phyloP scores from a whole-genome alignment of 2,797 vertebrate genomes.

The Gadopsis bispinosus region DNA sequence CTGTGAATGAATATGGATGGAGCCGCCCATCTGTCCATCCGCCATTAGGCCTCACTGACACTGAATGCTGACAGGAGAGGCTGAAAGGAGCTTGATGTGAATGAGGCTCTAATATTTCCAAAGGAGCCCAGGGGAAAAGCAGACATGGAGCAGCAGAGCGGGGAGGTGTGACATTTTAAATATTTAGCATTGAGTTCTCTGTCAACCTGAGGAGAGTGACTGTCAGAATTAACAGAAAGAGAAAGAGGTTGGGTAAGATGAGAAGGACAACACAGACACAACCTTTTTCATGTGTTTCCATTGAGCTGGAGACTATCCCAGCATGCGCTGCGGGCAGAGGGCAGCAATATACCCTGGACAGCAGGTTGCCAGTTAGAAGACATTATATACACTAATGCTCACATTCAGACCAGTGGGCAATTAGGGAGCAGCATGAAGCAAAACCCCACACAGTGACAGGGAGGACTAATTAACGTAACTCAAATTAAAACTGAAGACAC shows the following conservation, averaged over 20 bases:
- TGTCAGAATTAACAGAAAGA: constrained; percentile 22
- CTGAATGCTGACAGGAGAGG: constrained; percentile 53
- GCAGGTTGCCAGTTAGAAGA: constrained; percentile 21
- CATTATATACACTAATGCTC: constrained; percentile 7
- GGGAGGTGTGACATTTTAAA: constrained; percentile 31
- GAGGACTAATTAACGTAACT: constrained; percentile 49
- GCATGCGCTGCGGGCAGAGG: constrained; percentile 8
- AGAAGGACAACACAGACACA: not conserved
- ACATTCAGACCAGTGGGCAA: constrained; percentile 32
- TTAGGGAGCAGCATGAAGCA: constrained; percentile 36
- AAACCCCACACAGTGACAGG: constrained; percentile 41
- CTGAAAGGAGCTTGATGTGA: constrained; percentile 48
- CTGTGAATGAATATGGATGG: constrained; percentile 80
- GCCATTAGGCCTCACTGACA: constrained; percentile 53
- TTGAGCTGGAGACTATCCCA: constrained; percentile 12
- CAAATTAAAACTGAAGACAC: constrained; percentile 23
- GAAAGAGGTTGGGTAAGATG: not conserved
- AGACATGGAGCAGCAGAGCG: constrained; percentile 10
- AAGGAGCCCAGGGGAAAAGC: constrained; percentile 9
- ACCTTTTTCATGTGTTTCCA: not conserved
- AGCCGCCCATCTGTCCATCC: constrained; percentile 75
- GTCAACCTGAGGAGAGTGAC: constrained; percentile 21
- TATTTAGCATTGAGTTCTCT: constrained; percentile 38
- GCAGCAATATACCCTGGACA: constrained; percentile 4
- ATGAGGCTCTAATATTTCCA: constrained; percentile 35